These are phyloP conservation scores for Poecilia velifera DNA, from an alignment of 2,797 vertebrate genomes.

Conservation along the genomic window DNA sequence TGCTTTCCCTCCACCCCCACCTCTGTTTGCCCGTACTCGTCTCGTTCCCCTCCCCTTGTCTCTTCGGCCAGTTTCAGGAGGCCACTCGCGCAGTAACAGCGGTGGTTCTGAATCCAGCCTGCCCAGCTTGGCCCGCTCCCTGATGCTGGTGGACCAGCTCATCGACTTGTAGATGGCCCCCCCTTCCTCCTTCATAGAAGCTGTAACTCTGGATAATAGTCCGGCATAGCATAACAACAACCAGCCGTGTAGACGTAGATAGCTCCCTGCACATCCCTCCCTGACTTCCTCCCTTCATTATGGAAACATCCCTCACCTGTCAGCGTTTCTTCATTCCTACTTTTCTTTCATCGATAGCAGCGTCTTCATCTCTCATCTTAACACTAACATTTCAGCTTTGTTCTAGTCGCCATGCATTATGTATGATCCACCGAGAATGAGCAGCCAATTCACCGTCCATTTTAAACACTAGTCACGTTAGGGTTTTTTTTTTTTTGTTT, in stretches of 20 bases:
- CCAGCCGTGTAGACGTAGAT: conserved; percentile 69
- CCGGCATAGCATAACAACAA: conserved; percentile 70
- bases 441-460: conserved; percentile 36
- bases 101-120: conserved; percentile 98
- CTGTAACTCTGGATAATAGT: conserved; percentile 71
- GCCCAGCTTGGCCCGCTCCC: conserved; percentile 98
- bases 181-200: conserved; percentile 47
- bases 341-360: conserved; percentile 27
- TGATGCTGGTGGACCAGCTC: conserved; percentile 99
- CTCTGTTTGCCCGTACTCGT: conserved; percentile 47
- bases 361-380: conserved; percentile 45
- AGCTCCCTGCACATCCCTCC: conserved; percentile 52
- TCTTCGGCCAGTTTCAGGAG: conserved; percentile 94
- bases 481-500: conserved; percentile 1
- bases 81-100: conserved; percentile 99
- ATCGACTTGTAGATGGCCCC: conserved; percentile 88
- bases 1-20: conserved; percentile 33
- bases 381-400: conserved; percentile 43
- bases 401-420: conserved; percentile 30
- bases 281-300: conserved; percentile 50
- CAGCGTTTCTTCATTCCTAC: conserved; percentile 55
- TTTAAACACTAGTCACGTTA: conserved; percentile 36
- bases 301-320: conserved; percentile 51
- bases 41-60: conserved; percentile 58
- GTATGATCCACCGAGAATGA: conserved; percentile 20